Base-by-base conservation (phyloP, 1,140 invertebrate species). In the Conus betulinus region DNA sequence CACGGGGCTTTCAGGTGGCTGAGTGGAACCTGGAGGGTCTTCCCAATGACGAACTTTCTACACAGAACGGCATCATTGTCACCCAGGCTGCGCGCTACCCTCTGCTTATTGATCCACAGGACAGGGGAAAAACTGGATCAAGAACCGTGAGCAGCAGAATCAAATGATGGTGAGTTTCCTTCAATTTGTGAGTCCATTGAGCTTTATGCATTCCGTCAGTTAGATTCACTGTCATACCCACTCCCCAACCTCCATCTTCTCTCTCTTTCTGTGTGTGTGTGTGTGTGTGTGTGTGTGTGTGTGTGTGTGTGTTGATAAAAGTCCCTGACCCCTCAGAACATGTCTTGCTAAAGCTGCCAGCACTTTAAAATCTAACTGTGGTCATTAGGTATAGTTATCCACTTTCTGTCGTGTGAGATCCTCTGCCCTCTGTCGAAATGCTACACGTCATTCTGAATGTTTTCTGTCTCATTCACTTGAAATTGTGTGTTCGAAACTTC, bases 21-120 rank as follows among this genome's bases (percentile, higher is more conserved):
- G 98, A 99, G 95, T 99, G 98, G 98, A 99, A 98, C 2, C 95
- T 99, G 5, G 98, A 99, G 96, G 98, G 98, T 2, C 93, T 98
- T 53, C 98, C 98, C 3, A 96, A 97, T 92, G 98, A 98, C 94
- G 96, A 96, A 52, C 96, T 98, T n/a, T 98, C 97, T 25, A 97
- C 97, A 6, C 97, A 98, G 95, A 98, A 98, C 95, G 98, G 97
- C 3, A 97, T 98, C 78, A 96, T 98, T 71, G 97, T 98, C 0
- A 98, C 97, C 0, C 96, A 97, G 85, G 97, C 97, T 1, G 95
- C 96, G n/a, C 96, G 97, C 25, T 98, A 97, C 97, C 97, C 98
- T 0, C 95, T 98, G 0, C 97, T 98, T 95, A 98, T 98, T 82
- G 98, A 98, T 96, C 98, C 98, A 0, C 98, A 98, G 94, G 97